Base-by-base conservation (phyloP, 2,797 vertebrate species). In the Coluber constrictor region DNA sequence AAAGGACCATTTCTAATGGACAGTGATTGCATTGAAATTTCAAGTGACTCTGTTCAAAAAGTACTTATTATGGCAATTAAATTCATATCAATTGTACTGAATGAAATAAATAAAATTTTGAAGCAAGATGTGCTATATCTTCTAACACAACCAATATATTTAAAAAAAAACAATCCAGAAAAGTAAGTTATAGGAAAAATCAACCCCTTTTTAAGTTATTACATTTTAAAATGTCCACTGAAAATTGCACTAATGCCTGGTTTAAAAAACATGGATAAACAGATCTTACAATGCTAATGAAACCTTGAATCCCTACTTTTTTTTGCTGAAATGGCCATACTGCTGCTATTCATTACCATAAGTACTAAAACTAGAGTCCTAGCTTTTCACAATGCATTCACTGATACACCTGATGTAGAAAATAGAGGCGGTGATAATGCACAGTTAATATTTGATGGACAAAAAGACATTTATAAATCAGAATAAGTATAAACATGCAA, bases 401-500 rank as follows among this genome's bases (percentile, higher is more conserved):
- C 59, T 91, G 51, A 32, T 79, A 91, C 0, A 88, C 5, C 1
- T 20, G 91, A 90, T 29, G 91, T 90, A 93, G 51, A 93, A 47
- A 93, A 92, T 18, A 47, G 1, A 95, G 0, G 25, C 86, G 43
- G 56, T 55, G 88, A 93, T 92, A 92, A 96, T 25, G 70, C 66
- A 47, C 61, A 61, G 55, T 1, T 54, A 87, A 47, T 86, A 90
- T 20, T 43, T 93, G 90, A 93, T 92, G 92, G 94, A 9, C 51
- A 91, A 93, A 95, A 91, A 90, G n/a, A 94, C 16, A 3, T 66
- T 90, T 86, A 32, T 94, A 94, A 92, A 93, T 93, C 89, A 94
- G 94, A 74, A 91, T 57, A 90, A 90, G 88, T 92, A 93, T n/a
- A 16, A 94, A 91, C 95, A 96, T 96, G 95, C 95, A 96, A 91